These are phyloP conservation scores for Myotis daubentonii DNA, from an alignment of 2,797 vertebrate genomes.

Conservation along the genomic window DNA sequence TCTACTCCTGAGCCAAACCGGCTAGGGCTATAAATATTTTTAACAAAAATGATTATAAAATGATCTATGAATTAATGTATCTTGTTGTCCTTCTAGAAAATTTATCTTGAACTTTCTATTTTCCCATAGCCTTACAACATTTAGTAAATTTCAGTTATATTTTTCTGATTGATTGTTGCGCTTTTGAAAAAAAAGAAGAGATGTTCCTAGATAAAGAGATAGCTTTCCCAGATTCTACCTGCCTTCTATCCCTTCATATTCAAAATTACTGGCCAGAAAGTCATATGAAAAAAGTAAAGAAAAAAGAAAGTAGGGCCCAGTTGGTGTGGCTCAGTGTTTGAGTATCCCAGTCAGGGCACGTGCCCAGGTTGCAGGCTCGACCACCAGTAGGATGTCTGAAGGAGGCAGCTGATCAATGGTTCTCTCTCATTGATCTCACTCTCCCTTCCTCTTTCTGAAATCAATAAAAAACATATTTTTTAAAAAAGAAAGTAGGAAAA, in stretches of 20 bases:
- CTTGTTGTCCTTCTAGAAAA: not conserved
- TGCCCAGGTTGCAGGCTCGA: too few relatives aligned
- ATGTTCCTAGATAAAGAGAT: not conserved
- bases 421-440: too few relatives aligned
- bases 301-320: not conserved
- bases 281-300: not conserved
- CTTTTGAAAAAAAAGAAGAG: not conserved
- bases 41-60: not conserved
- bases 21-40: not conserved
- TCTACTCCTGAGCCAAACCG: too few relatives aligned
- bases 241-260: not conserved
- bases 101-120: not conserved
- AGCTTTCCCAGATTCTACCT: not conserved
- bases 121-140: not conserved
- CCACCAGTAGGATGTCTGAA: too few relatives aligned
- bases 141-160: not conserved
- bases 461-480: too few relatives aligned
- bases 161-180: not conserved
- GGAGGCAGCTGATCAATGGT: too few relatives aligned
- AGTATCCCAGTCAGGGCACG: too few relatives aligned
- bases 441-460: too few relatives aligned
- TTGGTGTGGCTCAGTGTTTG: too few relatives aligned
- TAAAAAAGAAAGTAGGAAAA: not conserved
- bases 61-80: not conserved
- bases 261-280: not conserved